phyloP scores from a whole-genome alignment of 64 coral and sea anemone species.

The Pocillopora verrucosa region DNA sequence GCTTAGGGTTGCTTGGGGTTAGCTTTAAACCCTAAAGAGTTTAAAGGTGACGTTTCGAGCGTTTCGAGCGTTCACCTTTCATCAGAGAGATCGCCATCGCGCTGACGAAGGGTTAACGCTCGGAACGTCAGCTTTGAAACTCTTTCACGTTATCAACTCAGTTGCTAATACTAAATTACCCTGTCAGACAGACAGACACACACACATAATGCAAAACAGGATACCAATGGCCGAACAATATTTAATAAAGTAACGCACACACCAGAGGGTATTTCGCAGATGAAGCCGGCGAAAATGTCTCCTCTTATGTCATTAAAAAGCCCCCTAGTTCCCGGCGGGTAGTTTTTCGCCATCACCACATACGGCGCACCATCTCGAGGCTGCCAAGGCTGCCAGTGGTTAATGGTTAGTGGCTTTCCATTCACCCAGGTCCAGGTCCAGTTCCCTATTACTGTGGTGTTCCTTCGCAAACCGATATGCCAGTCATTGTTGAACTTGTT shows the following conservation, averaged over 20 bases:
- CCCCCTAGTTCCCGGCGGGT: conserved; percentile 27
- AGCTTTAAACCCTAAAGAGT: too few species aligned
- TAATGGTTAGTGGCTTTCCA: conserved; percentile 37
- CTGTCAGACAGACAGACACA: too few species aligned
- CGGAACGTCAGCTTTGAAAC: too few species aligned
- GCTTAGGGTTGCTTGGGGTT: too few species aligned
- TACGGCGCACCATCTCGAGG: conserved; percentile 22
- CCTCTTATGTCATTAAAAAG: conserved; percentile 29
- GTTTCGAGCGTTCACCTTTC: too few species aligned
- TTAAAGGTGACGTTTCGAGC: too few species aligned
- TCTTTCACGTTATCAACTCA: too few species aligned
- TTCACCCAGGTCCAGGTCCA: conserved; percentile 72
- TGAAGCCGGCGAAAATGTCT: conserved; percentile 13
- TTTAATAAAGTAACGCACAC: neutral
- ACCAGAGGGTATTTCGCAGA: conserved; percentile 43
- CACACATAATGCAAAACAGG: too few species aligned
- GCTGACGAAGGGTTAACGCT: too few species aligned
- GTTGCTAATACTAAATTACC: too few species aligned
- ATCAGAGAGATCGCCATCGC: too few species aligned
- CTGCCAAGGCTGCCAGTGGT: conserved; percentile 52
- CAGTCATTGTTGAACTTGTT: conserved; percentile 43
- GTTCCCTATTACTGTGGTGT: neutral
- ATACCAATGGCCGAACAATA: too few species aligned
- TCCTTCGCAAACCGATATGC: conserved; percentile 60
- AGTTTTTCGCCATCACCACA: conserved; percentile 45